Conservation (phyloP, 1,140 invertebrate species). For the Euura saliciscinereae region DNA sequence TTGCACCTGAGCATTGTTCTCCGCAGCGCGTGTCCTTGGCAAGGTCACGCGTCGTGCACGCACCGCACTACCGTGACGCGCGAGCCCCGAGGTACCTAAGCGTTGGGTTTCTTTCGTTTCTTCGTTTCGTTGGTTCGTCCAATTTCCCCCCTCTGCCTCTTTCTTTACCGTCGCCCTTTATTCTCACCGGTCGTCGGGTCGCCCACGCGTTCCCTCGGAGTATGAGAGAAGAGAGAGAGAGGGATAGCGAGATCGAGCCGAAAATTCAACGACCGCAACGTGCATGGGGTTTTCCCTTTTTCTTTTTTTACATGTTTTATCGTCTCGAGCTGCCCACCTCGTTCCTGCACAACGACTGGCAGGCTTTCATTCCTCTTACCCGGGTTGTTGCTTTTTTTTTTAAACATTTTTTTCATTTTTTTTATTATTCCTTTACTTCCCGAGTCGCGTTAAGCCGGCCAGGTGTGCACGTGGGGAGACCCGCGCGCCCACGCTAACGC, state of each 20-base stretch:
- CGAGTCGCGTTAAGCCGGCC: constrained; percentile 32
- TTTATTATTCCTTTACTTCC: no score
- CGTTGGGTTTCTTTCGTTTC: constrained; percentile 16
- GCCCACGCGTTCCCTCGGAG: constrained; percentile 16
- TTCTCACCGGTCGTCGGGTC: constrained; percentile 16
- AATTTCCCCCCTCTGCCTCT: constrained; percentile 17
- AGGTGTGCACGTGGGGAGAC: constrained; percentile 38
- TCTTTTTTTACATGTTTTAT: constrained; percentile 10
- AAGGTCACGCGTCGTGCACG: constrained; percentile 44
- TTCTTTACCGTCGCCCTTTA: constrained; percentile 22
- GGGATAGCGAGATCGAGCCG: constrained; percentile 7
- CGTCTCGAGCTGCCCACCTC: constrained; percentile 24
- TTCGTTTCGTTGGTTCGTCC: constrained; percentile 30
- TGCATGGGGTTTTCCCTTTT: constrained; percentile 19
- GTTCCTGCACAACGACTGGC: constrained; percentile 18
- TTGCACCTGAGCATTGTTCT: constrained; percentile 51
- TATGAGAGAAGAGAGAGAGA: constrained; percentile 17
- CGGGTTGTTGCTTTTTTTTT: no score
- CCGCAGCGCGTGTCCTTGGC: constrained; percentile 43
- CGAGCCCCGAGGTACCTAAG: not conserved
- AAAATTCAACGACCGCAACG: constrained; percentile 26
- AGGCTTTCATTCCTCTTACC: constrained; percentile 26
- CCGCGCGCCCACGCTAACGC: constrained; percentile 33
- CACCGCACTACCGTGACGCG: constrained; percentile 10
- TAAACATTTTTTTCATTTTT: no score